phyloP scores from a whole-genome alignment of 2,888 invertebrate species.

The Sesia apiformis region DNA sequence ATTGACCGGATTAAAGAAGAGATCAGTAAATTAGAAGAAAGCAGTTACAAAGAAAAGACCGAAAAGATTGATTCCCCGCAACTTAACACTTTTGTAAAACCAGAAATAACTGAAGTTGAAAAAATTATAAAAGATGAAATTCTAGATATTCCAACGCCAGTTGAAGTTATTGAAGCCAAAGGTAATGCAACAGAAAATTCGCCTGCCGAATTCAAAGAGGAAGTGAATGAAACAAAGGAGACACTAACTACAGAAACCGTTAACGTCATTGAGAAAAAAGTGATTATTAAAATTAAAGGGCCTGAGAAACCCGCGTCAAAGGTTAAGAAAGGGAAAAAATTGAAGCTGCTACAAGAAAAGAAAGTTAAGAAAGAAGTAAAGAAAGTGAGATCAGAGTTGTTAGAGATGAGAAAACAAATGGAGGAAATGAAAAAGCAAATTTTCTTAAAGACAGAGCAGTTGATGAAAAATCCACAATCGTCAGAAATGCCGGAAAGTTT shows the following conservation, averaged over 20 bases:
- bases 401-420: slow-evolving; percentile 51
- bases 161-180: slow-evolving; percentile 1
- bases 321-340: slow-evolving; percentile 41
- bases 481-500: slow-evolving; percentile 38
- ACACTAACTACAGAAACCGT: background rate
- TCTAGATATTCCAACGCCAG: slow-evolving; percentile 7
- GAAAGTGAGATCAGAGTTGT: slow-evolving; percentile 46
- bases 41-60: slow-evolving; percentile 24
- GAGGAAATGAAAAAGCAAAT: slow-evolving; percentile 53
- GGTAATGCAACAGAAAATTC: background rate
- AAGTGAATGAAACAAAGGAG: background rate
- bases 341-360: slow-evolving; percentile 39
- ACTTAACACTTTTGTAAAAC: background rate
- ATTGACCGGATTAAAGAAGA: slow-evolving; percentile 58
- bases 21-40: slow-evolving; percentile 53
- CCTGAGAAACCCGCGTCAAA: slow-evolving; percentile 29
- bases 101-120: slow-evolving; percentile 20
- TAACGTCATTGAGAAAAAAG: background rate
- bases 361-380: slow-evolving; percentile 52
- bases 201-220: background rate
- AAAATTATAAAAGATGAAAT: slow-evolving; percentile 9
- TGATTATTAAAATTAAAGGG: background rate
- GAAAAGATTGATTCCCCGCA: background rate
- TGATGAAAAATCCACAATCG: slow-evolving; percentile 14
- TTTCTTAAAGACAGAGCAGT: slow-evolving; percentile 31